These are phyloP conservation scores for Myiotriccus ornatus DNA, from an alignment of 2,797 vertebrate genomes.

Conservation along the genomic window DNA sequence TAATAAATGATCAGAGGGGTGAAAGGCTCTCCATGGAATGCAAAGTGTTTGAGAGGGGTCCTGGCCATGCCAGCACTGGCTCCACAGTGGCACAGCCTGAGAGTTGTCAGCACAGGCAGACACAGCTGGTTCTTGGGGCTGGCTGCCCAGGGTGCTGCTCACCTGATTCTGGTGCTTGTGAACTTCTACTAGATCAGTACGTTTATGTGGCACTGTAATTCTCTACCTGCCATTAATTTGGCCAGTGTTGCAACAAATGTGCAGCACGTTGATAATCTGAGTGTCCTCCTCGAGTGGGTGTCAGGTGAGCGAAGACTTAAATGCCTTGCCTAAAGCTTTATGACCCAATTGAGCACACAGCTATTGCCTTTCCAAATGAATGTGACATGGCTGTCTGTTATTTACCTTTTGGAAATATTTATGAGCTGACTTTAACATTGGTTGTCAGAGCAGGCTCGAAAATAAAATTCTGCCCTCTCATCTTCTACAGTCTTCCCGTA, in stretches of 20 bases:
- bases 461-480: background rate
- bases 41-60: background rate
- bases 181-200: background rate
- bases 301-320: background rate
- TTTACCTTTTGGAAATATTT: background rate
- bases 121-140: background rate
- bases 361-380: background rate
- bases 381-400: background rate
- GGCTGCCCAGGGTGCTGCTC: background rate
- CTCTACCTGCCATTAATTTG: background rate
- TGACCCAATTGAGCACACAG: background rate
- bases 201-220: background rate
- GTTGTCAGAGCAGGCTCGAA: background rate
- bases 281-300: background rate
- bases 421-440: background rate
- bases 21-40: background rate
- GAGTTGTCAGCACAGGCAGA: background rate
- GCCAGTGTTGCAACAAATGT: background rate
- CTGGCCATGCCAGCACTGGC: background rate
- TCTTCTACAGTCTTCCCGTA: background rate
- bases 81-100: background rate
- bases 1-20: background rate
- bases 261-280: background rate
- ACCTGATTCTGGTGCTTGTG: background rate
- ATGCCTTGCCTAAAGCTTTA: background rate